Evolutionary conservation across 2,797 vertebrate genomes (phyloP).

Genomic region (Pseudotriccus pelzelni): DNA sequence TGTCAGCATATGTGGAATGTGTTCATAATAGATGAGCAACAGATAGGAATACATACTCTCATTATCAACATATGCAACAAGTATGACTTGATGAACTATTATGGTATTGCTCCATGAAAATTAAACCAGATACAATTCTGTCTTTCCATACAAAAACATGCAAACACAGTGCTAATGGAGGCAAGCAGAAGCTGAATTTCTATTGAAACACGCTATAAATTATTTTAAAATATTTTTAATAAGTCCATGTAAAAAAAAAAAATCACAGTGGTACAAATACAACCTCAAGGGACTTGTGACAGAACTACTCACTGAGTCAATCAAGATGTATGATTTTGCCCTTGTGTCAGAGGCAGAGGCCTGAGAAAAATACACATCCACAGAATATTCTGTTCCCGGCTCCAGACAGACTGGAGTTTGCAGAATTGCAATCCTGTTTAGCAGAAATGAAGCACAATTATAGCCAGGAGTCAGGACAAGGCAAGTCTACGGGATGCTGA

Average conservation of each 20-base stretch:
- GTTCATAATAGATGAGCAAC: not conserved
- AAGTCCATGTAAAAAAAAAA: not conserved
- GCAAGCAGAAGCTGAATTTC: not conserved
- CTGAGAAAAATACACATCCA: constrained; percentile 83
- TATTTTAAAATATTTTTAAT: not conserved
- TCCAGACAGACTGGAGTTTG: constrained; percentile 81
- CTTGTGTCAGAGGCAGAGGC: constrained; percentile 40
- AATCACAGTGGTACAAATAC: not conserved
- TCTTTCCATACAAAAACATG: not conserved
- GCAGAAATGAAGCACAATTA: not conserved
- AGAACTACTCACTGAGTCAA: constrained; percentile 86
- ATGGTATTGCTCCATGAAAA: not conserved
- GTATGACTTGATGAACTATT: not conserved
- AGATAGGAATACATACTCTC: not conserved
- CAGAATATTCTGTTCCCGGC: constrained; percentile 73
- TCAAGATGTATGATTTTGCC: constrained; percentile 75
- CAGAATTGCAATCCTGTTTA: constrained; percentile 75
- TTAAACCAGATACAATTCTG: not conserved
- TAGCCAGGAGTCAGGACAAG: not conserved
- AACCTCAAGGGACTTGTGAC: not conserved
- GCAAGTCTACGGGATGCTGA: not conserved
- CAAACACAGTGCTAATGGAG: not conserved
- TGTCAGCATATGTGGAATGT: not conserved
- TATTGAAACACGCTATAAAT: not conserved
- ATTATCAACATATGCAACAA: not conserved